Conservation (phyloP, 1,140 invertebrate species). For the Drosophila cardini region DNA sequence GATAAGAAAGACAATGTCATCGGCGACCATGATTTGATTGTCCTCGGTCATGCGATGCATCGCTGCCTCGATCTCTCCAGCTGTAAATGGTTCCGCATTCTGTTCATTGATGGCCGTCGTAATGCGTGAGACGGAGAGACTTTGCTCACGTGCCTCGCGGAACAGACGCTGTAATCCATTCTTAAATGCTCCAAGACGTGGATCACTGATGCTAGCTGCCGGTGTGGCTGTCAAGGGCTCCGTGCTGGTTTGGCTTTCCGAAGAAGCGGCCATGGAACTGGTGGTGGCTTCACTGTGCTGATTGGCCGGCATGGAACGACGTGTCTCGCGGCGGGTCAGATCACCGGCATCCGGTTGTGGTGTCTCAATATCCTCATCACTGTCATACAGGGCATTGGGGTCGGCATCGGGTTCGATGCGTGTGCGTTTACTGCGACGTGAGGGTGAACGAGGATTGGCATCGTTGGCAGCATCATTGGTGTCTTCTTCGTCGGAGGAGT, state of each 20-base stretch:
- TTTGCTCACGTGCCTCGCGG: conserved; percentile 89
- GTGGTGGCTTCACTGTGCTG: conserved; percentile 1
- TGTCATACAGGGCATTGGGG: conserved; percentile 74
- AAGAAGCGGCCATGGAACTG: not conserved
- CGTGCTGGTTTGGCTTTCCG: conserved; percentile 40
- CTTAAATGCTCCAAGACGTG: conserved; percentile 87
- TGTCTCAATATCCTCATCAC: conserved; percentile 76
- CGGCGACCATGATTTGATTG: conserved; percentile 96
- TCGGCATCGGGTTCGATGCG: conserved; percentile 80
- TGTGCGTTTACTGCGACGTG: conserved; percentile 67
- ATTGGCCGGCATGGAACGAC: conserved; percentile 57
- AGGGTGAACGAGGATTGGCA: conserved; percentile 43
- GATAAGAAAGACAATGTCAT: conserved; percentile 94
- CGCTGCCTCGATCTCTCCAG: conserved; percentile 91
- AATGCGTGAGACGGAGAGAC: conserved; percentile 87
- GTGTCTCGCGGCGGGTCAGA: conserved; percentile 76
- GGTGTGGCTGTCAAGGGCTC: conserved; percentile 3
- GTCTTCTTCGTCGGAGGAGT: conserved; percentile 84
- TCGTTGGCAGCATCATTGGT: not conserved
- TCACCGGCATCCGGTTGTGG: conserved; percentile 77
- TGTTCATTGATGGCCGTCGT: conserved; percentile 87
- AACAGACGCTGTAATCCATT: conserved; percentile 88
- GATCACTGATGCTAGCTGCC: conserved; percentile 52
- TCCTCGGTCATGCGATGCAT: conserved; percentile 93
- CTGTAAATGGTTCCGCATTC: conserved; percentile 87